These are phyloP conservation scores for Mustelus asterias DNA, from an alignment of 2,113 vertebrate genomes.

Conservation along the genomic window DNA sequence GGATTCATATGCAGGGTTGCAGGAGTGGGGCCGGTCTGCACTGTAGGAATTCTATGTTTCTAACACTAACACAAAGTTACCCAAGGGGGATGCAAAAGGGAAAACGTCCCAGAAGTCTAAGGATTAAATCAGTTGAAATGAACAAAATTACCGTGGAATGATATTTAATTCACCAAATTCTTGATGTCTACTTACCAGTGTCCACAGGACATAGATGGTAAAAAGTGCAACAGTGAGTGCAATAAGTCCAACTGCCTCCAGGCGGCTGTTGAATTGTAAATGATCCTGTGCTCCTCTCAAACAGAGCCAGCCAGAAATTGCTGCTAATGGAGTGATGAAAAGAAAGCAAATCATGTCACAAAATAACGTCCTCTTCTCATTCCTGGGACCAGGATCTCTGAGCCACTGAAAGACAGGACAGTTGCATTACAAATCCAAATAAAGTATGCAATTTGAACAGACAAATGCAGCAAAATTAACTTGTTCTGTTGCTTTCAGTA, in stretches of 20 bases:
- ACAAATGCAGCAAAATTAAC: background rate
- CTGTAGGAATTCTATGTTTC: too few species aligned
- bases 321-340: slow-evolving; percentile 86
- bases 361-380: slow-evolving; percentile 88
- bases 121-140: slow-evolving; percentile 26
- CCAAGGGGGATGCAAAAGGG: background rate
- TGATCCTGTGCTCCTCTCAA: slow-evolving; percentile 88
- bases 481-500: background rate
- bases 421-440: background rate
- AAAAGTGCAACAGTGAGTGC: slow-evolving; percentile 94
- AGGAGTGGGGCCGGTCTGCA: too few species aligned
- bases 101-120: background rate
- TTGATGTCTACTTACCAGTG: slow-evolving; percentile 69
- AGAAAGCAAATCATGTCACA: slow-evolving; percentile 95
- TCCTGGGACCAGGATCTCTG: slow-evolving; percentile 77
- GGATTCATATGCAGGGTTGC: too few species aligned
- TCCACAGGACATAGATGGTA: slow-evolving; percentile 95
- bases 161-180: background rate
- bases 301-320: slow-evolving; percentile 92
- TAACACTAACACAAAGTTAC: background rate
- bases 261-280: slow-evolving; percentile 81
- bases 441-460: background rate
- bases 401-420: slow-evolving; percentile 69
- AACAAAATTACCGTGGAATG: background rate
- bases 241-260: slow-evolving; percentile 88